Conservation (phyloP, 2,888 invertebrate species). For the Octodonta nipae region DNA sequence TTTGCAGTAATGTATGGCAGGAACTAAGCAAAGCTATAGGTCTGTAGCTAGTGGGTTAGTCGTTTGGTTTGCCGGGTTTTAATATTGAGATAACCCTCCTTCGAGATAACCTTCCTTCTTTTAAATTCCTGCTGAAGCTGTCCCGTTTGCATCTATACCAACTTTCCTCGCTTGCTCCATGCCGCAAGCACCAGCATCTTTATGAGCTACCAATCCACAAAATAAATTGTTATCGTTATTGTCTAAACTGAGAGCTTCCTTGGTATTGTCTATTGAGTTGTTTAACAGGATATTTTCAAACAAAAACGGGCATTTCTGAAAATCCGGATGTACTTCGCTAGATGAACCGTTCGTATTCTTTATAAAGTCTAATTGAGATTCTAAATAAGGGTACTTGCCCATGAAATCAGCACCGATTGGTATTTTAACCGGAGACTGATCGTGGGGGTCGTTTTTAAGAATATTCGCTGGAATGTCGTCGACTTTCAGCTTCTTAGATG, state of each 20-base stretch:
- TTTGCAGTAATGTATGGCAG: too few relatives aligned
- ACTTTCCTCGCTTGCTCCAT: constrained; percentile 55
- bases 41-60: too few relatives aligned
- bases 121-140: too few relatives aligned
- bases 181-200: constrained; percentile 46
- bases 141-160: too few relatives aligned
- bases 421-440: constrained; percentile 36
- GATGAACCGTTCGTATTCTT: too few relatives aligned
- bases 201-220: constrained; percentile 58
- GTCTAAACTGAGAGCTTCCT: too few relatives aligned
- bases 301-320: constrained; percentile 23
- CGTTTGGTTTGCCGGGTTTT: too few relatives aligned
- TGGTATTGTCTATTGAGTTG: too few relatives aligned
- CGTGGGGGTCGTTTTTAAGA: constrained; percentile 29
- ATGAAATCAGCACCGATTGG: constrained; percentile 42
- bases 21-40: too few relatives aligned
- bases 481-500: constrained; percentile 26
- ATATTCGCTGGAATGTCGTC: constrained; percentile 22
- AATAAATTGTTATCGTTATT: constrained; percentile 41
- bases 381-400: constrained; percentile 45
- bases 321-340: constrained; percentile 7
- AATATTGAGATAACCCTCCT: too few relatives aligned
- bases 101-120: too few relatives aligned
- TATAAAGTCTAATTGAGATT: constrained; percentile 13
- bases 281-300: constrained; percentile 1